Evolutionary conservation across 2,113 vertebrate species (phyloP), one percentile per base, ranked within the genome.

Genomic region (Catagonus wagneri): DNA sequence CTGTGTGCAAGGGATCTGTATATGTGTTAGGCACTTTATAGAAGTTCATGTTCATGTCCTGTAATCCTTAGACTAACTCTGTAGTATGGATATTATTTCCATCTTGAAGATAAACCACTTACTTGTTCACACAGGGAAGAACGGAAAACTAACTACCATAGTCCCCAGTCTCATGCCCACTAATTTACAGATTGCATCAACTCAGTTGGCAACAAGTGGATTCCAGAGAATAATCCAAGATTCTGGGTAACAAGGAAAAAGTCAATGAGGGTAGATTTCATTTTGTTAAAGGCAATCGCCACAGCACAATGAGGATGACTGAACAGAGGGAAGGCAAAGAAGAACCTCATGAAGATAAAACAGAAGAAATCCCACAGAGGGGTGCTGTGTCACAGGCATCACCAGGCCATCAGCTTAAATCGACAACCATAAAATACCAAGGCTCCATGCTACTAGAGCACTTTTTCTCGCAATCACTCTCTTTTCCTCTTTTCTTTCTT

Each of bases 321-420:
- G 34, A 88, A 15, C 25, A 6, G 27, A 2, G 34, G 54, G 23
- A 58, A 36, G 14, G 58, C 0, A 2, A 34, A 75, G 2, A 56
- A 14, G 66, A n/a, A 8, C 56, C 56, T 81, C 39, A 10, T 39
- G 76, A 54, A 58, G 8, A 13, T n/a, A n/a, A 32, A 13, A 10
- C 2, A 11, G 3, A 19, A 50, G 23, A 34, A 27, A 13, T 10
- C n/a, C 23, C 9, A 10, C 11, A 0, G 7, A 25, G 15, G 13
- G 19, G 5, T 2, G 17, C 34, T 9, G 58, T 0, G 3, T 15
- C 39, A 71, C 3, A 2, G 17, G 50, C 13, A 2, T 25, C 23
- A 29, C 50, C 23, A 23, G 16, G 1, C n/a, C 61, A 20, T n/a
- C 19, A 50, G 23, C 34, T 14, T 32, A 39, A 15, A 52, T 7